phyloP scores from a whole-genome alignment of 2,888 invertebrate genomes.

The Andrena flavipes region DNA sequence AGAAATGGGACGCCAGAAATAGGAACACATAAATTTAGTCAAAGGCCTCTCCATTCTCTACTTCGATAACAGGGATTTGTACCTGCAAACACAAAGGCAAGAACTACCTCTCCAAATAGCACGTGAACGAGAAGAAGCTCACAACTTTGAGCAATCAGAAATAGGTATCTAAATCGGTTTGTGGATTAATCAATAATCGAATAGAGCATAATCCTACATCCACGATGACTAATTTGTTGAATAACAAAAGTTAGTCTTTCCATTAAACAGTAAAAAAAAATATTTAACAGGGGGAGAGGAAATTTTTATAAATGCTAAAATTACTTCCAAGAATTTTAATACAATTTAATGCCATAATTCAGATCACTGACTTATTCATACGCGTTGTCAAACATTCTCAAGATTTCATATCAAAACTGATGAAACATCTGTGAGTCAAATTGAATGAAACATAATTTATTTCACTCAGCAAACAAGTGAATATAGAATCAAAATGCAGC shows the following conservation, averaged over 20 bases:
- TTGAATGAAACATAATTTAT: conserved; percentile 19
- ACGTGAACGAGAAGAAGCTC: background rate
- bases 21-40: conserved; percentile 20
- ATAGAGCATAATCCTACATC: background rate
- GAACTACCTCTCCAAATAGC: background rate
- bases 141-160: background rate
- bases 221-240: background rate
- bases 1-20: background rate
- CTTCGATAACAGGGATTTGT: conserved; percentile 16
- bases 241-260: background rate
- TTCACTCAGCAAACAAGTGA: background rate
- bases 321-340: background rate
- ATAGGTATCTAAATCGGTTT: background rate
- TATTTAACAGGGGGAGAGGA: background rate
- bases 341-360: background rate
- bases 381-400: background rate
- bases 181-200: background rate
- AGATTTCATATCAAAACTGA: background rate
- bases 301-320: background rate
- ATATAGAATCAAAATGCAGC: background rate
- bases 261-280: background rate
- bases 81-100: background rate
- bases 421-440: background rate
- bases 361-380: background rate
- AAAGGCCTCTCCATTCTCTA: conserved; percentile 16